Conservation (phyloP, 2,888 invertebrate genomes). For the Drosophila quinaria region DNA sequence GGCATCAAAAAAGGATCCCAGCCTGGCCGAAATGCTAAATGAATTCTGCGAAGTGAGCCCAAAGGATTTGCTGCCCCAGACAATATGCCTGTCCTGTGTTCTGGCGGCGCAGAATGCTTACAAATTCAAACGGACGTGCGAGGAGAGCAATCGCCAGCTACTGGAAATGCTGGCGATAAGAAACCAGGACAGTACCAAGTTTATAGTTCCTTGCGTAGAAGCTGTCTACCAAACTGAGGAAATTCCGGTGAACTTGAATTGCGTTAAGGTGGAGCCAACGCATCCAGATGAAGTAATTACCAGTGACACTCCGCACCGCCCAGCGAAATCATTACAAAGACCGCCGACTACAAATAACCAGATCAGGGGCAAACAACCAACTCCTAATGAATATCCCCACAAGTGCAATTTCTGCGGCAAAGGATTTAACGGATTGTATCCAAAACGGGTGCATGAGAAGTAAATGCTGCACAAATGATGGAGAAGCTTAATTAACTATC, state of each 20-base stretch:
- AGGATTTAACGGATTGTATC: conserved; percentile 87
- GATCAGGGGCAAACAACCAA: conserved; percentile 86
- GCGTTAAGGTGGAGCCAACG: conserved; percentile 29
- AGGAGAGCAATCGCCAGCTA: conserved; percentile 66
- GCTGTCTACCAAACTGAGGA: conserved; percentile 27
- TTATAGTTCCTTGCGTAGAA: conserved; percentile 30
- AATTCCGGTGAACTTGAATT: conserved; percentile 14
- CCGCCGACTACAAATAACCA: conserved; percentile 86
- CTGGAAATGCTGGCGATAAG: conserved; percentile 57
- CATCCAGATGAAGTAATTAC: background rate
- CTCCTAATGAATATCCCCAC: conserved; percentile 87
- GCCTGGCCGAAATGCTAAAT: conserved; percentile 68
- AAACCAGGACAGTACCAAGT: conserved; percentile 79
- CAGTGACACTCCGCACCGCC: background rate
- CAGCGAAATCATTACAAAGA: background rate
- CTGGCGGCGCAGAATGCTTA: conserved; percentile 73
- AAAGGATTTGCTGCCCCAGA: conserved; percentile 68
- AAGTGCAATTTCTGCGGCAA: conserved; percentile 87
- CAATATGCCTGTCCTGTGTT: conserved; percentile 79
- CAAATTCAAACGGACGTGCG: conserved; percentile 78
- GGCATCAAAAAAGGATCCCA: conserved; percentile 42
- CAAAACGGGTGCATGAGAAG: conserved; percentile 87
- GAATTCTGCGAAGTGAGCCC: conserved; percentile 63
- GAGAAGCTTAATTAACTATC: background rate
- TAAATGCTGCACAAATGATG: conserved; percentile 67